Evolutionary conservation across 1,140 invertebrate genomes (phyloP), one percentile per base, ranked within the genome.

Genomic region (Eupeodes corollae): DNA sequence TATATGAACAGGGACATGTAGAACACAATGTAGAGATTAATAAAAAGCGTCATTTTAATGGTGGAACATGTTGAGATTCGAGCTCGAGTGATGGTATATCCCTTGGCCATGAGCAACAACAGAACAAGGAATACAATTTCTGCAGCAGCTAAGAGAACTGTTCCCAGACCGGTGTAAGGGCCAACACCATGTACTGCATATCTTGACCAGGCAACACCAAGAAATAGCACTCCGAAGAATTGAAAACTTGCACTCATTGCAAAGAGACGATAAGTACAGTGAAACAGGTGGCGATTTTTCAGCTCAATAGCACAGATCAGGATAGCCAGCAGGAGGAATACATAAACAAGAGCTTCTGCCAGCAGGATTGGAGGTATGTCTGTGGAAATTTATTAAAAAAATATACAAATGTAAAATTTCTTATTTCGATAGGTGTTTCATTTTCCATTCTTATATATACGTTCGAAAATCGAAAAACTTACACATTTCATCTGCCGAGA

Each of bases 401-500:
- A 26, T 11, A 31, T 46, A 42, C n/a, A n/a, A n/a, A n/a, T n/a
- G n/a, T n/a, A n/a, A n/a, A n/a, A n/a, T n/a, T n/a, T n/a, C n/a
- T n/a, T n/a, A n/a, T n/a, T n/a, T n/a, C n/a, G n/a, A n/a, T n/a
- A n/a, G n/a, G n/a, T n/a, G 21, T 26, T 26, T 26, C 3, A 26
- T 26, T 26, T 26, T 26, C 21, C 8, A 26, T 26, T 26, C 21
- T 5, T 26, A 33, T 33, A 9, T 33, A 47, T 35, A 49, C 3
- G n/a, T 37, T 18, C 19, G 21, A 42, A 46, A 21, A 47, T n/a
- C 46, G 46, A 8, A 12, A 13, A 47, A 46, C 14, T 84, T 78
- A 89, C 89, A 91, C 68, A 92, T 90, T 75, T 94, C 85, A 69
- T 94, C 91, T 34, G 89, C 89, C 1, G 89, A 92, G 63, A 91